Conservation (phyloP, 2,113 vertebrate genomes). For the Tychaedon coryphoeus region DNA sequence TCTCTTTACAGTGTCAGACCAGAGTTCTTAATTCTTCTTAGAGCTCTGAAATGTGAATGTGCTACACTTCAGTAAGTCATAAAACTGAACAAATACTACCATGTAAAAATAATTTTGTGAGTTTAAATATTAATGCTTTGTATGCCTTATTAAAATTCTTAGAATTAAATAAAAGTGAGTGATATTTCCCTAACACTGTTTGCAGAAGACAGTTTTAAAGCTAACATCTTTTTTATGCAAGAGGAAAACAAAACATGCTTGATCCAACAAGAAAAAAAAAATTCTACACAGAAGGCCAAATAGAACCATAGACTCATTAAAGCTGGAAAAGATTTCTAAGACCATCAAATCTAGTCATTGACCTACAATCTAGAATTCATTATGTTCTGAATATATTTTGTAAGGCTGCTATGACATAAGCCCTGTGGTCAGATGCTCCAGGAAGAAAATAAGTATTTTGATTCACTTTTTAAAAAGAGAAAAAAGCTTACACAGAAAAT, state of each 20-base stretch:
- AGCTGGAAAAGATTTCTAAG: not conserved
- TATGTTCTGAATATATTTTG: not conserved
- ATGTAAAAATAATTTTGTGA: slow-evolving; percentile 37
- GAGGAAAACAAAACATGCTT: not conserved
- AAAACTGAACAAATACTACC: slow-evolving; percentile 59
- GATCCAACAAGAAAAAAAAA: not conserved
- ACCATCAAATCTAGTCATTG: not conserved
- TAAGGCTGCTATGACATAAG: not conserved
- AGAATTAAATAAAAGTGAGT: slow-evolving; percentile 63
- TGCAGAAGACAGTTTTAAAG: slow-evolving; percentile 32
- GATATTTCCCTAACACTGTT: slow-evolving; percentile 48
- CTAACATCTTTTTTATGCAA: not conserved
- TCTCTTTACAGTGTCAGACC: not conserved
- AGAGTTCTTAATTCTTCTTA: slow-evolving; percentile 27
- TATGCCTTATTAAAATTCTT: slow-evolving; percentile 43
- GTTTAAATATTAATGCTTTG: slow-evolving; percentile 64
- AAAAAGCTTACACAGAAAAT: not conserved
- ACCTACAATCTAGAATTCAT: not conserved
- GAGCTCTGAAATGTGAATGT: not conserved
- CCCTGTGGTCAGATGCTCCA: not conserved
- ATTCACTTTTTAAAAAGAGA: not conserved
- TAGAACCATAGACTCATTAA: not conserved
- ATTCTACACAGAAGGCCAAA: not conserved
- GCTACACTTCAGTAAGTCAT: slow-evolving; percentile 25
- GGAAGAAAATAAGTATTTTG: not conserved